phyloP scores from a whole-genome alignment of 2,113 vertebrate species.

The Actenoides lindsayi region DNA sequence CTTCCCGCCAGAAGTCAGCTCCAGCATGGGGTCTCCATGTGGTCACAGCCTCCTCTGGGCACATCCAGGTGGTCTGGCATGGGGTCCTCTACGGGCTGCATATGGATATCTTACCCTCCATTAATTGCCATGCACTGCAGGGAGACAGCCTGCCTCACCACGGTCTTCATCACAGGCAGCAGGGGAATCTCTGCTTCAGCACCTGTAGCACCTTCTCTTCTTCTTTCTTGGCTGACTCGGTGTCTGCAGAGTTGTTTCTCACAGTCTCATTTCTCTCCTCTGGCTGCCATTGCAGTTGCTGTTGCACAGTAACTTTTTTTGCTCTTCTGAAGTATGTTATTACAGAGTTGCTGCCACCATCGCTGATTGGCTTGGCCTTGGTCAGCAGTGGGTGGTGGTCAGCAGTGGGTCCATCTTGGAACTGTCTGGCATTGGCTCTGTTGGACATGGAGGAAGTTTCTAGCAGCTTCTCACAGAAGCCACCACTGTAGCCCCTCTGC shows the following conservation, averaged over 20 bases:
- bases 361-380: rapidly evolving
- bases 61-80: neutral
- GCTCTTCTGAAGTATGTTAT: neutral
- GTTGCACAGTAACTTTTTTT: neutral
- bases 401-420: neutral
- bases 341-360: neutral
- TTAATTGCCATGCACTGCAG: neutral
- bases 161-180: neutral
- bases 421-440: neutral
- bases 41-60: neutral
- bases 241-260: neutral
- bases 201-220: neutral
- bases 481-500: neutral
- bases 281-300: rapidly evolving
- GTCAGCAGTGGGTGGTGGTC: neutral
- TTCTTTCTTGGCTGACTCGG: neutral
- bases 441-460: neutral
- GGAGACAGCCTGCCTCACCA: neutral
- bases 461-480: neutral
- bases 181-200: neutral
- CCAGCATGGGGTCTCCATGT: rapidly evolving
- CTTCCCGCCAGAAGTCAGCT: neutral
- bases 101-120: neutral
- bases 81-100: neutral
- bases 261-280: neutral